Percentiles rank a stretch among this genome's conserved stretches.
Conservation (phyloP, 2,888 invertebrate genomes). For the Mechanitis messenoides region DNA sequence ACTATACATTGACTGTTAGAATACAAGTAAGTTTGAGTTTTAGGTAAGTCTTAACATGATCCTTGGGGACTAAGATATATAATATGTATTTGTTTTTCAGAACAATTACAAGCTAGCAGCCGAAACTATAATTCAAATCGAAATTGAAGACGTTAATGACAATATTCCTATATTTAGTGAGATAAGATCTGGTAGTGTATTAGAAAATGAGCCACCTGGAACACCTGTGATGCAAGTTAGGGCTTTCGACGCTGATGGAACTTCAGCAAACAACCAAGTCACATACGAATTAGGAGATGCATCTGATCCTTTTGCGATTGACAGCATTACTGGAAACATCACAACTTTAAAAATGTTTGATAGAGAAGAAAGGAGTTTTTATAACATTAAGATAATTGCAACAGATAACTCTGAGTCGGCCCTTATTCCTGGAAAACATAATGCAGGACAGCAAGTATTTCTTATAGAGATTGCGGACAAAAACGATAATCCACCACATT, state of each 20-base stretch:
- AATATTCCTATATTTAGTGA: constrained; percentile 92
- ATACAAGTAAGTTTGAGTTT: constrained; percentile 72
- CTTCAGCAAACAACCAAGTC: constrained; percentile 87
- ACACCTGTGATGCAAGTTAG: constrained; percentile 91
- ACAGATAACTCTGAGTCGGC: constrained; percentile 93
- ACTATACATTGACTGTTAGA: constrained; percentile 88
- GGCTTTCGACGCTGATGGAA: constrained; percentile 92
- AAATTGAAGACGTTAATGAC: constrained; percentile 92
- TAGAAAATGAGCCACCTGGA: constrained; percentile 89
- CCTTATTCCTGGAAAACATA: constrained; percentile 79
- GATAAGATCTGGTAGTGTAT: constrained; percentile 85
- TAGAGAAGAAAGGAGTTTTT: constrained; percentile 88
- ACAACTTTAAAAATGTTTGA: constrained; percentile 89
- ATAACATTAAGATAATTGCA: constrained; percentile 93
- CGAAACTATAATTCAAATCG: constrained; percentile 86
- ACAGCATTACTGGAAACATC: constrained; percentile 90
- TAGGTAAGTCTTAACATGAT: no score
- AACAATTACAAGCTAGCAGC: constrained; percentile 88
- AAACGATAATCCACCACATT: constrained; percentile 96
- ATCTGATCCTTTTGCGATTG: constrained; percentile 87
- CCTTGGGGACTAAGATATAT: constrained; percentile 3
- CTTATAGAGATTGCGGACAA: constrained; percentile 95
- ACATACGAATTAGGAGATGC: constrained; percentile 84
- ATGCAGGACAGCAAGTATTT: constrained; percentile 87
- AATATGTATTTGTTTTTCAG: constrained; percentile 48